A percentile compares a stretch with the other conserved stretches of the same genome.
phyloP scores from a whole-genome alignment of 1,140 invertebrate species.

The Bilobella aurantiaca region DNA sequence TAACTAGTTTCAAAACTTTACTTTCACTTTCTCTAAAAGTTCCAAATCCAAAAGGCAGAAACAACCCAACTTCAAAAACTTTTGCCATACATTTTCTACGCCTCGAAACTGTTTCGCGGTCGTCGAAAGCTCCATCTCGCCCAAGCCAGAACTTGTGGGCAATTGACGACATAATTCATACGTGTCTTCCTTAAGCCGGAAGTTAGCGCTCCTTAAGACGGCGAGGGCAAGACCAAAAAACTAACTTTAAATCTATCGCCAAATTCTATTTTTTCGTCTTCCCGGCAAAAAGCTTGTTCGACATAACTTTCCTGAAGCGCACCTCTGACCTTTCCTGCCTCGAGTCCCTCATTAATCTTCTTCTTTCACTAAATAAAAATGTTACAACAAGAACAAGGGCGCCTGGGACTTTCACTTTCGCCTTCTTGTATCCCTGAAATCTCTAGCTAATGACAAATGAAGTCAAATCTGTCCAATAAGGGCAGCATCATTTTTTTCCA shows the following conservation, averaged over 20 bases:
- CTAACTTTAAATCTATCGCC: background rate
- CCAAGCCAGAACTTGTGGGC: background rate
- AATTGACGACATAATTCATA: background rate
- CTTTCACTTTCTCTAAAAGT: background rate
- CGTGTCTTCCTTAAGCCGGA: background rate
- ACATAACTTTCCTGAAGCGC: no score
- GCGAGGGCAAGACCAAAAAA: background rate
- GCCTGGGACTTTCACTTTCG: no score
- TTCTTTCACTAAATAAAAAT: no score
- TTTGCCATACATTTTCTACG: background rate
- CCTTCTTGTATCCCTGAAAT: background rate
- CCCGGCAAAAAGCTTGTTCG: no score
- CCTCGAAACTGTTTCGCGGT: background rate
- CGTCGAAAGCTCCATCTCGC: background rate
- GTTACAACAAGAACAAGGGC: background rate
- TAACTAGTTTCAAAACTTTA: background rate
- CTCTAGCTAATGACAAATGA: background rate
- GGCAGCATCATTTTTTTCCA: no score
- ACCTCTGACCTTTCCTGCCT: no score
- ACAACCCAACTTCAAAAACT: background rate
- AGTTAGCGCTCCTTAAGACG: background rate
- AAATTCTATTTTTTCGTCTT: no score
- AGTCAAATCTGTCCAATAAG: background rate
- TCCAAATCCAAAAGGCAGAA: background rate
- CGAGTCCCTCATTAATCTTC: no score